Evolutionary conservation across 37 sponge, comb jelly and placozoan species (phyloP).

Genomic region (Bolinopsis microptera): DNA sequence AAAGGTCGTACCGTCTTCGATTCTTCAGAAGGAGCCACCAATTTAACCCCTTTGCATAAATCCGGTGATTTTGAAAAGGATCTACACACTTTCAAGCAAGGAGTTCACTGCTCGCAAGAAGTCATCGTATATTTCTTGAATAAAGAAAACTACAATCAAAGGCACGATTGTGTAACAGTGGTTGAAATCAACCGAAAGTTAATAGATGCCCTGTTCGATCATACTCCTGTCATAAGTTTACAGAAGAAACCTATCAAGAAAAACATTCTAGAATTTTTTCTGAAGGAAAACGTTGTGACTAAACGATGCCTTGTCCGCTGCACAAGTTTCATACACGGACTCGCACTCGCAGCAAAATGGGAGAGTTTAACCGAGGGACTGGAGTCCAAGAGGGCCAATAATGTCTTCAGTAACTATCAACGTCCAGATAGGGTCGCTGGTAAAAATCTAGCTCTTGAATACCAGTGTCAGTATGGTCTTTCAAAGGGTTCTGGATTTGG

Average conservation of each 20-base stretch:
- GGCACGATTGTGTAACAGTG: neutral
- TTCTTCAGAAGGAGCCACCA: conserved; percentile 5
- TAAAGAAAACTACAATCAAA: neutral
- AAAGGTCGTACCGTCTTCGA: too few species aligned
- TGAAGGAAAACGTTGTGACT: neutral
- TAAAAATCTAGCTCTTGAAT: neutral
- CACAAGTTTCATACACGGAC: neutral
- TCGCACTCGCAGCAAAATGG: neutral
- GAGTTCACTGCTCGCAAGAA: conserved; percentile 32
- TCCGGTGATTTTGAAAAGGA: neutral
- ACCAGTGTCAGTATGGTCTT: neutral
- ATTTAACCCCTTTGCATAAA: neutral
- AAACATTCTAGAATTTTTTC: neutral
- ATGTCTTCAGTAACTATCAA: neutral
- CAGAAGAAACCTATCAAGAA: neutral
- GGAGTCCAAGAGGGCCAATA: neutral
- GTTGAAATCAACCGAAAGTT: neutral
- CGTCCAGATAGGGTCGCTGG: conserved; percentile 15
- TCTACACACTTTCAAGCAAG: neutral
- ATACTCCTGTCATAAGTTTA: neutral
- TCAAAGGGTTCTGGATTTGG: neutral
- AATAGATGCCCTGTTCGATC: neutral
- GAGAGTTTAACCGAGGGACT: neutral
- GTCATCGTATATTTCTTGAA: neutral
- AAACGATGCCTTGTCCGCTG: conserved; percentile 3